Percentiles rank a stretch among this genome's conserved stretches.
Evolutionary conservation across 2,797 vertebrate genomes (phyloP).

Genomic region (Trachurus trachurus): DNA sequence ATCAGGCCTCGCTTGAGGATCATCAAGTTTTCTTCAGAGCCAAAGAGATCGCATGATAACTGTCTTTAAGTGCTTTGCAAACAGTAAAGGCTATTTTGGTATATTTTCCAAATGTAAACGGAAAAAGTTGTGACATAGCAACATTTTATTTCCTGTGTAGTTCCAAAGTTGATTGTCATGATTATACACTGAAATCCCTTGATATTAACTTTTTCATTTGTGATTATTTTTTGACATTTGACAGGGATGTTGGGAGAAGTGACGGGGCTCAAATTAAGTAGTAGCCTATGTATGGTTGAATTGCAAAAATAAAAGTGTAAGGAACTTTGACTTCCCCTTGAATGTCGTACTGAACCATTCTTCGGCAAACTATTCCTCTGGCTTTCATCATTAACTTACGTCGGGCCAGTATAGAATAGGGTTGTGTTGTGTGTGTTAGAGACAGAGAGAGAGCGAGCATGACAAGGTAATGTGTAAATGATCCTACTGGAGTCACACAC

Average conservation of each 20-base stretch:
- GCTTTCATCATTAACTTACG: neutral
- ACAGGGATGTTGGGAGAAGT: neutral
- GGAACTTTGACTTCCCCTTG: neutral
- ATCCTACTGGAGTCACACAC: slow-evolving; percentile 59
- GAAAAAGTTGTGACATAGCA: neutral
- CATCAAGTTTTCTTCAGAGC: neutral
- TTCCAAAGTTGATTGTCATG: neutral
- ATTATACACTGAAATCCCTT: neutral
- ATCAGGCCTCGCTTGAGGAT: neutral
- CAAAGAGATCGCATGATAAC: neutral
- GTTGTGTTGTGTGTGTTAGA: neutral
- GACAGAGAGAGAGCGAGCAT: slow-evolving; percentile 3
- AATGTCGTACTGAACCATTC: neutral
- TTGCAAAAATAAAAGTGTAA: neutral
- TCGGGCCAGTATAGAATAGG: neutral
- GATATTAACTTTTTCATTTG: neutral
- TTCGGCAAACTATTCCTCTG: neutral
- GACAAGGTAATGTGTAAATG: slow-evolving; percentile 56
- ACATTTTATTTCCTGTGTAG: neutral
- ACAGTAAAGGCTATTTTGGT: neutral
- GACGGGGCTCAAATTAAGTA: neutral
- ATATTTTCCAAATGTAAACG: neutral
- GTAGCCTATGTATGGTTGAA: no score
- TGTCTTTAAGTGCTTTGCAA: no score
- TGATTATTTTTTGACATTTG: no score